phyloP scores from a whole-genome alignment of 2,888 invertebrate species.

The Cephus pulcher region DNA sequence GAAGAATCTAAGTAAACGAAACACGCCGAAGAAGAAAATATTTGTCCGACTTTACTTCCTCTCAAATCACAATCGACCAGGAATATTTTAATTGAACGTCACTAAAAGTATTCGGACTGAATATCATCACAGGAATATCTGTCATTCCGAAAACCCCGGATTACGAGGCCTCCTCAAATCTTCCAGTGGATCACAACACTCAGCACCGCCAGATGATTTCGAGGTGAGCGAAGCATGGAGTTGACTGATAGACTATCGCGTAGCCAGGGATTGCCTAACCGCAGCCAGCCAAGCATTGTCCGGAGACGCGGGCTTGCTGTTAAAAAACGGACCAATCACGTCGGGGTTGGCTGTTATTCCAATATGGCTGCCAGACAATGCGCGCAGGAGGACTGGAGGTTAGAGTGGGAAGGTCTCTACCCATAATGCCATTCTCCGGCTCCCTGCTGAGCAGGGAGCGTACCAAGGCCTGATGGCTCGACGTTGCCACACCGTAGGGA shows the following conservation, averaged over 20 bases:
- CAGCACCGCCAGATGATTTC: conserved; percentile 44
- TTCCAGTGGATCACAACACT: conserved; percentile 27
- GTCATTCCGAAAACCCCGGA: neutral
- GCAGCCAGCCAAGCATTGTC: conserved; percentile 40
- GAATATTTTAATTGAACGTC: neutral
- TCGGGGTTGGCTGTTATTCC: conserved; percentile 58
- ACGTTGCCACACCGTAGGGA: conserved; percentile 34
- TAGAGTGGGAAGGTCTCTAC: conserved; percentile 49
- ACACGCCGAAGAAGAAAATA: neutral
- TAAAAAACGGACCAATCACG: conserved; percentile 61
- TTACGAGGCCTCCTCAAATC: conserved; percentile 18
- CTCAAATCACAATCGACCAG: neutral
- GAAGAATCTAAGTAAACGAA: neutral
- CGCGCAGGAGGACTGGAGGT: conserved; percentile 45
- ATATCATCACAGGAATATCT: neutral
- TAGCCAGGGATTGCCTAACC: conserved; percentile 58
- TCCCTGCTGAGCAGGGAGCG: conserved; percentile 57
- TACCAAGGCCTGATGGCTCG: conserved; percentile 43
- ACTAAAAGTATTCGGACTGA: neutral
- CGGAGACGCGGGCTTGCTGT: conserved; percentile 28
- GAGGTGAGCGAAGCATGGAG: conserved; percentile 51
- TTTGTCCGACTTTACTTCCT: neutral
- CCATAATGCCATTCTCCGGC: conserved; percentile 62
- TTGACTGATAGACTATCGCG: conserved; percentile 63
- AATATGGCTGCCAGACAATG: conserved; percentile 65